phyloP scores from a whole-genome alignment of 2,888 invertebrate species.

The Sphinx pinastri region DNA sequence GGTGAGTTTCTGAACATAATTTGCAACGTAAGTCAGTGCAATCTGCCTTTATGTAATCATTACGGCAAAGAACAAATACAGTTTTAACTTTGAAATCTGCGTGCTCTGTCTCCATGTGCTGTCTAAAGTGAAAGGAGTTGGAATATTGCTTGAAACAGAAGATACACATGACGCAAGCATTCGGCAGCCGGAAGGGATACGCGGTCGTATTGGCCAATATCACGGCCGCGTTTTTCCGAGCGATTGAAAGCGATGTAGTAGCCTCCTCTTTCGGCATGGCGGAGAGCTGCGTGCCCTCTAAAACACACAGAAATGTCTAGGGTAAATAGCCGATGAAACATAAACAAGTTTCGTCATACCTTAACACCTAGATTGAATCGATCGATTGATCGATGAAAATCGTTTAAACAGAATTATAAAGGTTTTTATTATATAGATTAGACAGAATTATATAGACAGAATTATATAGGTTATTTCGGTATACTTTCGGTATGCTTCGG shows the following conservation, averaged over 20 bases:
- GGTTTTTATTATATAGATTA: too few species aligned
- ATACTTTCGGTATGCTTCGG: too few species aligned
- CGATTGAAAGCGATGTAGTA: slow-evolving; percentile 59
- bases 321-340: slow-evolving; percentile 22
- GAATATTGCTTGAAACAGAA: slow-evolving; percentile 61
- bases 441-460: too few species aligned
- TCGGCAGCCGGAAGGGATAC: slow-evolving; percentile 69
- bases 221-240: slow-evolving; percentile 66
- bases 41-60: slow-evolving; percentile 47
- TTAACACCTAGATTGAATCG: not conserved
- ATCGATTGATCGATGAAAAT: not conserved
- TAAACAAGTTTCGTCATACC: too few species aligned
- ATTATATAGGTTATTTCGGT: too few species aligned
- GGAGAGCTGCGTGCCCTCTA: slow-evolving; percentile 65
- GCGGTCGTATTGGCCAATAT: slow-evolving; percentile 64
- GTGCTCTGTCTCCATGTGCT: slow-evolving; percentile 50
- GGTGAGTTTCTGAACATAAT: slow-evolving; percentile 39
- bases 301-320: slow-evolving; percentile 65
- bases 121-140: slow-evolving; percentile 47
- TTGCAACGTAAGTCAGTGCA: slow-evolving; percentile 49
- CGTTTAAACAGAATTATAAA: too few species aligned
- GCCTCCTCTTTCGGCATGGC: slow-evolving; percentile 67
- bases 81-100: slow-evolving; percentile 38
- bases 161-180: slow-evolving; percentile 62
- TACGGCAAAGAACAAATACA: slow-evolving; percentile 46